These are phyloP conservation scores for Drosophila flavopinicola DNA, from an alignment of 2,888 invertebrate genomes.

Conservation along the genomic window DNA sequence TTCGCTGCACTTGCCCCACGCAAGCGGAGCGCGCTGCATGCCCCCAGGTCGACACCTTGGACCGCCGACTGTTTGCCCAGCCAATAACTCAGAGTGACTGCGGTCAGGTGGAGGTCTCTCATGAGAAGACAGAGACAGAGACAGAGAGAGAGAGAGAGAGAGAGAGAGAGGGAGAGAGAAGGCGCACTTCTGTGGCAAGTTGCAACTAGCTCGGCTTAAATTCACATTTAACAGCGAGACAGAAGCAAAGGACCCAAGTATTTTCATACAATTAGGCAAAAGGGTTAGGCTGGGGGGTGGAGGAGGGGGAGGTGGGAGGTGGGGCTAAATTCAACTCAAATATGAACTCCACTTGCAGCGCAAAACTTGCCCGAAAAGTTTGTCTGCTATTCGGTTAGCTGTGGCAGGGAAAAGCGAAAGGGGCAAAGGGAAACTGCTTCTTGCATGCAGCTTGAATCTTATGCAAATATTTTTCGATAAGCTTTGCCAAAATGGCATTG, in stretches of 20 bases:
- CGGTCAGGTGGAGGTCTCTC: constrained; percentile 25
- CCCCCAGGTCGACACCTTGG: constrained; percentile 39
- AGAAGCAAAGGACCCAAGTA: constrained; percentile 64
- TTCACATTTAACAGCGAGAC: constrained; percentile 42
- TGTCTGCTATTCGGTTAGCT: constrained; percentile 62
- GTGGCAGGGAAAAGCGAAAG: not conserved
- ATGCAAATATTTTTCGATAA: constrained; percentile 77
- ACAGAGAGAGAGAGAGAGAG: not conserved
- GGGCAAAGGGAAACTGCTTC: constrained; percentile 7
- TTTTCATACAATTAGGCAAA: constrained; percentile 77
- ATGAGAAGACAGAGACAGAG: not conserved
- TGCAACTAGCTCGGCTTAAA: constrained; percentile 52
- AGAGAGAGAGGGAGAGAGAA: not conserved
- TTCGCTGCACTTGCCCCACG: constrained; percentile 50
- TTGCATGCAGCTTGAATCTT: constrained; percentile 74
- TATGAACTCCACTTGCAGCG: constrained; percentile 73
- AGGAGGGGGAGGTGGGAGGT: no score
- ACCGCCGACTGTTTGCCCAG: constrained; percentile 32
- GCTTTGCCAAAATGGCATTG: constrained; percentile 63
- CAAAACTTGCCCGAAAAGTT: constrained; percentile 62
- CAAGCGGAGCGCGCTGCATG: constrained; percentile 13
- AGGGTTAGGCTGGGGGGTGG: constrained; percentile 8
- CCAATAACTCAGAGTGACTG: constrained; percentile 48
- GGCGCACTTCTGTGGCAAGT: not conserved
- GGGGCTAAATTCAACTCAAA: constrained; percentile 55